These are phyloP conservation scores for Periophthalmus modestus DNA, from an alignment of 2,113 vertebrate species.

Conservation along the genomic window DNA sequence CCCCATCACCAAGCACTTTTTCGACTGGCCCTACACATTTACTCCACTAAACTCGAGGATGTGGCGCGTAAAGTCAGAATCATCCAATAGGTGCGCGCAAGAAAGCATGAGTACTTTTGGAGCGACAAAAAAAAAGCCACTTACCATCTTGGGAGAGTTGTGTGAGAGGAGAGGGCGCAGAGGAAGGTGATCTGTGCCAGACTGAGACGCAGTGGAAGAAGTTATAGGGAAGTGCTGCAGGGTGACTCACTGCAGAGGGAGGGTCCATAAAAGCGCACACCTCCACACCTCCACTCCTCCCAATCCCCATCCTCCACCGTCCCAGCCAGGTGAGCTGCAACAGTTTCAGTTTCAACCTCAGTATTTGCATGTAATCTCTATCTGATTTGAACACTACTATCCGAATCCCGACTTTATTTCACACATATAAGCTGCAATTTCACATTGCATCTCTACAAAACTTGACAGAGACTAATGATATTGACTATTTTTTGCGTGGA, in stretches of 20 bases:
- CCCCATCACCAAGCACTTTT: not conserved
- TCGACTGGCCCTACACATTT: not conserved
- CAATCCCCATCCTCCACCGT: not conserved
- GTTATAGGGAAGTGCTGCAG: slow-evolving; percentile 60
- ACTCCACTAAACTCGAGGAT: slow-evolving; percentile 2
- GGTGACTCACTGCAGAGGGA: slow-evolving; percentile 65
- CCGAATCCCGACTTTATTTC: not conserved
- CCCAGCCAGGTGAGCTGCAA: slow-evolving; percentile 66
- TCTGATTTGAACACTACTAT: not conserved
- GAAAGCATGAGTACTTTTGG: not conserved
- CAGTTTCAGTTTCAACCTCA: slow-evolving; percentile 39
- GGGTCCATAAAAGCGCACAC: slow-evolving; percentile 57
- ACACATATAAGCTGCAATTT: not conserved
- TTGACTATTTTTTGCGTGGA: not conserved
- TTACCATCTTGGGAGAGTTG: slow-evolving; percentile 67
- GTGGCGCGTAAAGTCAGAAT: not conserved
- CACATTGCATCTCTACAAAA: not conserved
- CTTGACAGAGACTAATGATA: not conserved
- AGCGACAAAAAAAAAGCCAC: slow-evolving; percentile 29
- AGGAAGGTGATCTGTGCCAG: slow-evolving; percentile 50
- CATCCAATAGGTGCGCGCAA: not conserved
- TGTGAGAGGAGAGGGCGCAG: slow-evolving; percentile 43
- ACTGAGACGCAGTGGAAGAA: slow-evolving; percentile 20
- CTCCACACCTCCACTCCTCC: slow-evolving; percentile 33
- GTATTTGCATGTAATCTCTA: slow-evolving; percentile 31